Percentiles rank a stretch among this genome's conserved stretches.
Conservation (phyloP, 2,888 invertebrate genomes). For the Ochropleura plecta region DNA sequence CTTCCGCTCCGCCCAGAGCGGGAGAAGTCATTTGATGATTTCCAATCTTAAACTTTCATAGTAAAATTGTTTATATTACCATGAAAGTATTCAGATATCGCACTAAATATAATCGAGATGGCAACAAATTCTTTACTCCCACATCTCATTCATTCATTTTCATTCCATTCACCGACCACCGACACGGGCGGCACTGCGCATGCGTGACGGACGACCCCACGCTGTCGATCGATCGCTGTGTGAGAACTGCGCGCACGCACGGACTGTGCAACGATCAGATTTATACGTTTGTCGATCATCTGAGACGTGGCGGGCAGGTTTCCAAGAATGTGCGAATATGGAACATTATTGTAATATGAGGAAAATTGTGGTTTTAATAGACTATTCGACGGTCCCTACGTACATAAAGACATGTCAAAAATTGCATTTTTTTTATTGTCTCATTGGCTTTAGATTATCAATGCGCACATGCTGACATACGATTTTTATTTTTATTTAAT, state of each 20-base stretch:
- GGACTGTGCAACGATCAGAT: conserved; percentile 47
- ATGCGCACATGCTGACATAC: too few relatives aligned
- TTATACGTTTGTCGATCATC: conserved; percentile 56
- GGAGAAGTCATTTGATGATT: too few relatives aligned
- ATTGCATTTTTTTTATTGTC: too few relatives aligned
- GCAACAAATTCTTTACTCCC: conserved; percentile 32
- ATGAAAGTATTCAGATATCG: background rate
- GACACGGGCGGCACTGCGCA: conserved; percentile 18
- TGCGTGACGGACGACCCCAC: conserved; percentile 42
- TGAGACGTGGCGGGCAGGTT: conserved; percentile 58
- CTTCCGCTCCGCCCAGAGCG: too few relatives aligned
- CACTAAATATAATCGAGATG: conserved; percentile 1
- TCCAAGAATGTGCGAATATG: conserved; percentile 67
- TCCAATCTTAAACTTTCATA: too few relatives aligned
- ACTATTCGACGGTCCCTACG: conserved; percentile 27
- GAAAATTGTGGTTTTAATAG: conserved; percentile 48
- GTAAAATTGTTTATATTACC: too few relatives aligned
- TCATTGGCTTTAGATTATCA: too few relatives aligned
- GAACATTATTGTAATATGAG: conserved; percentile 54
- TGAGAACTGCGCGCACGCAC: conserved; percentile 59
- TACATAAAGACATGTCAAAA: too few relatives aligned
- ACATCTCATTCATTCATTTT: conserved; percentile 46
- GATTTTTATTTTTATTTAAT: too few relatives aligned
- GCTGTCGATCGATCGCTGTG: conserved; percentile 58
- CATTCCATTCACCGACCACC: conserved; percentile 57